A percentile compares a stretch with the other conserved stretches of the same genome.
Evolutionary conservation across 2,888 invertebrate genomes (phyloP).

Genomic region (Lasius fuliginosus): DNA sequence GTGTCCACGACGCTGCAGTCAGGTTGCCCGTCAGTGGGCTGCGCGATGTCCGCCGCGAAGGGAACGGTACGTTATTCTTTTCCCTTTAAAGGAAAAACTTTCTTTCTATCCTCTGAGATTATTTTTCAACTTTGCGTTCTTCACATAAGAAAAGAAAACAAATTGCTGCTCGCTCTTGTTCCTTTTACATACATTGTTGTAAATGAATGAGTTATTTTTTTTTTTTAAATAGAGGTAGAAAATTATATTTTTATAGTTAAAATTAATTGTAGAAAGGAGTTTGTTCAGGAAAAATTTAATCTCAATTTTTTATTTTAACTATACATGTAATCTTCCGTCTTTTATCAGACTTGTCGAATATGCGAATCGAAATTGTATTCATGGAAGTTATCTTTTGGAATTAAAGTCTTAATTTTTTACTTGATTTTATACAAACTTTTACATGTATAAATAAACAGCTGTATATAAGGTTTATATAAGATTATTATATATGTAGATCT

Average conservation of each 20-base stretch:
- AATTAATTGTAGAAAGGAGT: not conserved
- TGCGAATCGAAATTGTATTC: not conserved
- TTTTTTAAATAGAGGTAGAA: not conserved
- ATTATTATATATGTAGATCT: not conserved
- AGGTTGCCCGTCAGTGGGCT: slow-evolving; percentile 41
- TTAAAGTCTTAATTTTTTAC: not conserved
- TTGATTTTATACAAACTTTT: not conserved
- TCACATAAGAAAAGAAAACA: not conserved
- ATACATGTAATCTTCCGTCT: slow-evolving; percentile 20
- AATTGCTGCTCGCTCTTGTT: not conserved
- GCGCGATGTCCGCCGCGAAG: not conserved
- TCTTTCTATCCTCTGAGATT: slow-evolving; percentile 32
- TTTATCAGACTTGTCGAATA: not conserved
- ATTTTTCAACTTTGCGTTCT: slow-evolving; percentile 38
- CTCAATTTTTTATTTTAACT: slow-evolving; percentile 34
- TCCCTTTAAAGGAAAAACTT: not conserved
- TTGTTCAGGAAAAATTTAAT: slow-evolving; percentile 26
- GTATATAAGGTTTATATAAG: not conserved
- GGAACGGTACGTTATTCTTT: slow-evolving; percentile 8
- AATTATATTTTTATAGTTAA: slow-evolving; percentile 28
- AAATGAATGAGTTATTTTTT: not conserved
- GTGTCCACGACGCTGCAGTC: slow-evolving; percentile 46
- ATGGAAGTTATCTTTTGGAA: not conserved
- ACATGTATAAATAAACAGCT: not conserved
- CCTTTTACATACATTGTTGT: not conserved